Conservation (phyloP, 1,140 invertebrate species). For the Aphelinus atriplicis region DNA sequence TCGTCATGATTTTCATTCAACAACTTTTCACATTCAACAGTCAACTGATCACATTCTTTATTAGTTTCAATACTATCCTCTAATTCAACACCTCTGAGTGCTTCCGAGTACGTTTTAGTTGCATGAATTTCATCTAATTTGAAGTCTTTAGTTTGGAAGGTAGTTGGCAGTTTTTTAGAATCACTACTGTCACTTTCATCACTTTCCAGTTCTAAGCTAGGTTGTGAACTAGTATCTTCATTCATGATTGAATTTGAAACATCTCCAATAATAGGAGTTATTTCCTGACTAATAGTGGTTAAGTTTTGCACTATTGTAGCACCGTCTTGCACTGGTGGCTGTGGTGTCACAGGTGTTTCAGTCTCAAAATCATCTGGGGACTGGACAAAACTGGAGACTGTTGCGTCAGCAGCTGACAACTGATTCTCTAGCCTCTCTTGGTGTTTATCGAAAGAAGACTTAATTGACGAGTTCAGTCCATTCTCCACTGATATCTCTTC, state of each 20-base stretch:
- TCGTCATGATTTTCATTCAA: constrained; percentile 9
- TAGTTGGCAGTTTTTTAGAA: constrained; percentile 58
- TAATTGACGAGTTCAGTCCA: constrained; percentile 16
- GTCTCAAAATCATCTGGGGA: constrained; percentile 47
- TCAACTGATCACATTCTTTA: constrained; percentile 30
- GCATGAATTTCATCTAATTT: constrained; percentile 44
- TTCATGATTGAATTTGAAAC: constrained; percentile 62
- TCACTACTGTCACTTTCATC: constrained; percentile 53
- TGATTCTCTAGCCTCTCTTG: constrained; percentile 36
- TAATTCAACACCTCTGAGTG: constrained; percentile 24
- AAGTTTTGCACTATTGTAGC: constrained; percentile 44
- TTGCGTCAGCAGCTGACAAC: constrained; percentile 40
- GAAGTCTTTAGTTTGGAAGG: constrained; percentile 62
- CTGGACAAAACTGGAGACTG: constrained; percentile 46
- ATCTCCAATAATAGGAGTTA: constrained; percentile 47
- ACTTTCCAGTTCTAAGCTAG: constrained; percentile 58
- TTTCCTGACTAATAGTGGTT: constrained; percentile 45
- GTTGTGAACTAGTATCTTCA: constrained; percentile 62
- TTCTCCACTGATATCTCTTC: constrained; percentile 39
- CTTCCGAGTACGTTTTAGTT: constrained; percentile 40
- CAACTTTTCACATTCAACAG: not conserved
- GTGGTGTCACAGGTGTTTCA: constrained; percentile 42
- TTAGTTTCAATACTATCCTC: constrained; percentile 26
- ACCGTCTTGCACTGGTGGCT: constrained; percentile 39
- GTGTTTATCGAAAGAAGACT: constrained; percentile 30